Evolutionary conservation across 2,888 invertebrate species (phyloP).

Genomic region (Harmothoe impar): DNA sequence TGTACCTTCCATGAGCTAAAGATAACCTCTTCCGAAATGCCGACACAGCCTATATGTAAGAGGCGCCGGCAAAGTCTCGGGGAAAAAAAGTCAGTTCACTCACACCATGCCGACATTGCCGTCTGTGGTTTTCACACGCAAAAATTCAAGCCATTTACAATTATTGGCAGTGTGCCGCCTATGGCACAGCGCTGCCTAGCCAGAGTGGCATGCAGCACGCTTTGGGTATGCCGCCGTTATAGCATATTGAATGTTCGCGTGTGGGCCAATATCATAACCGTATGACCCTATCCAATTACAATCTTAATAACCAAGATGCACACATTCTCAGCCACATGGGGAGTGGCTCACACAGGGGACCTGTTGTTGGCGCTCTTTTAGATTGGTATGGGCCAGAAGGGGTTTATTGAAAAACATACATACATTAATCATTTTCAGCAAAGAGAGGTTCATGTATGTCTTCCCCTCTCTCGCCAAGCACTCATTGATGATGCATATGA

Average conservation of each 20-base stretch:
- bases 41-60: background rate
- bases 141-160: background rate
- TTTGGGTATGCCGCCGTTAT: background rate
- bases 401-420: too few relatives aligned
- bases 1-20: too few relatives aligned
- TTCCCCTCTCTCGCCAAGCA: too few relatives aligned
- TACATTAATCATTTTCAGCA: too few relatives aligned
- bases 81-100: slow-evolving; percentile 25
- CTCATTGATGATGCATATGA: too few relatives aligned
- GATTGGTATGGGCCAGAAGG: too few relatives aligned
- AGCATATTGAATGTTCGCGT: slow-evolving; percentile 36
- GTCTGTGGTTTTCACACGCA: slow-evolving; percentile 16
- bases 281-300: slow-evolving; percentile 32
- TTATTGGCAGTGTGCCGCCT: background rate
- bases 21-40: too few relatives aligned
- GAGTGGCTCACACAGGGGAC: background rate
- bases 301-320: slow-evolving; percentile 24
- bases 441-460: too few relatives aligned
- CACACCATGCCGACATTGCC: background rate
- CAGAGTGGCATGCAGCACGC: slow-evolving; percentile 21
- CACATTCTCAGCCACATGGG: slow-evolving; percentile 13
- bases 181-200: background rate
- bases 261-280: slow-evolving; percentile 24
- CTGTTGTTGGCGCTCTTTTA: too few relatives aligned
- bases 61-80: background rate